Base-by-base conservation (phyloP, 2,888 invertebrate species). In the Deroplatys truncata region DNA sequence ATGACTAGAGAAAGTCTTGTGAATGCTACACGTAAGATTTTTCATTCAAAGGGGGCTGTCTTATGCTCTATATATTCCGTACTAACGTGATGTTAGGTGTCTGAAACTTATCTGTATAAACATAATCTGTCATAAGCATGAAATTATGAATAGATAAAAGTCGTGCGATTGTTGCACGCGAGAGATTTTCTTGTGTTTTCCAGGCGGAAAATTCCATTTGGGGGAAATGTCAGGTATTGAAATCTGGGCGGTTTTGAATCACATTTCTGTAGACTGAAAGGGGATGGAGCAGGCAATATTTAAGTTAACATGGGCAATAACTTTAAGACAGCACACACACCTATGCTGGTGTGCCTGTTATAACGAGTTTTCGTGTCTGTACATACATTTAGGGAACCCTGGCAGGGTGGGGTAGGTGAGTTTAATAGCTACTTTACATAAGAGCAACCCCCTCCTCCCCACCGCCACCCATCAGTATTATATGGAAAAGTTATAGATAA, bases 321-420 rank as follows among this genome's bases (percentile, higher is more conserved):
- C n/a, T 87, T 87, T 87, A 83, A 87, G 87, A 87, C 82, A 35
- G 43, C 82, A 83, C 35, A 83, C 82, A 86, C 72, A 86, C 86
- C 82, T 86, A 86, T 86, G 29, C 25, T 72, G 31, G 82, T 20
- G 82, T 20, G 82, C 87, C 56, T 72, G 83, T 87, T 87, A 35
- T 87, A 83, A 87, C 83, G 83, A 82, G 87, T 82, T 72, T 72
- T 87, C 87, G 87, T 87, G 87, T 87, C 83, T 83, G 56, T 83
- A 87, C 87, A 87, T 87, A 87, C 83, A 87, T 87, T 87, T 87
- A 72, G 82, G 87, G 16, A 87, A 85, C 85, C 29, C 56, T 72
- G 56, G 56, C 43, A 83, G 82, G 82, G 72, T n/a, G 56, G 28
- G 56, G 56, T 72, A 72, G 56, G 16, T 28, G 85, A 15, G 85